These are phyloP conservation scores for Salvelinus alpinus DNA, from an alignment of 2,113 vertebrate genomes.

Conservation along the genomic window DNA sequence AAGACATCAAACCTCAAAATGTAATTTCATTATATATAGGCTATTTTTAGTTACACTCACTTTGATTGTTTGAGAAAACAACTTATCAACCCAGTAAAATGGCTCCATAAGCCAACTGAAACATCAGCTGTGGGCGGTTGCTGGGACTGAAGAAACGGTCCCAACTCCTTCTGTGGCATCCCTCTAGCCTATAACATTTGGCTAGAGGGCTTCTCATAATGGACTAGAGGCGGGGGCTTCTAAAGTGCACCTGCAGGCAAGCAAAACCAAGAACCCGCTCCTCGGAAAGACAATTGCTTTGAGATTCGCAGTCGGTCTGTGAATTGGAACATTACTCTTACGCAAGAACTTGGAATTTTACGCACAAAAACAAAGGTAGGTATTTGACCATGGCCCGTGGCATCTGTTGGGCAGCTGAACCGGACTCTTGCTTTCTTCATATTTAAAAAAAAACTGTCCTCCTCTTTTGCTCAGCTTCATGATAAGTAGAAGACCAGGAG, in stretches of 20 bases:
- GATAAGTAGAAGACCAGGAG: background rate
- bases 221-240: slow-evolving; percentile 64
- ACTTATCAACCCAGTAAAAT: slow-evolving; percentile 11
- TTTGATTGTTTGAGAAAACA: background rate
- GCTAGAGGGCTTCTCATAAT: slow-evolving; percentile 51
- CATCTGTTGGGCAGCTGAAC: background rate
- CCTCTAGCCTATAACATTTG: slow-evolving; percentile 66
- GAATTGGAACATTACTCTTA: slow-evolving; percentile 17
- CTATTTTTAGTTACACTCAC: too few species aligned
- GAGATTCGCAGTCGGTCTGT: slow-evolving; percentile 22
- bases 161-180: slow-evolving; percentile 67
- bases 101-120: slow-evolving; percentile 16
- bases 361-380: background rate
- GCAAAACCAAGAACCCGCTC: slow-evolving; percentile 39
- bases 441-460: background rate
- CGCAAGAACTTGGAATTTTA: slow-evolving; percentile 22
- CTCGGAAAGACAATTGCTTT: slow-evolving; percentile 27
- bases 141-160: slow-evolving; percentile 44
- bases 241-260: background rate
- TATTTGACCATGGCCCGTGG: background rate
- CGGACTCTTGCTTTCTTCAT: background rate
- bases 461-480: background rate
- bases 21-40: background rate
- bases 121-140: slow-evolving; percentile 60
- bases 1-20: slow-evolving; percentile 7